Evolutionary conservation across 64 coral and sea anemone species (phyloP).

Genomic region (Porites australiensis): DNA sequence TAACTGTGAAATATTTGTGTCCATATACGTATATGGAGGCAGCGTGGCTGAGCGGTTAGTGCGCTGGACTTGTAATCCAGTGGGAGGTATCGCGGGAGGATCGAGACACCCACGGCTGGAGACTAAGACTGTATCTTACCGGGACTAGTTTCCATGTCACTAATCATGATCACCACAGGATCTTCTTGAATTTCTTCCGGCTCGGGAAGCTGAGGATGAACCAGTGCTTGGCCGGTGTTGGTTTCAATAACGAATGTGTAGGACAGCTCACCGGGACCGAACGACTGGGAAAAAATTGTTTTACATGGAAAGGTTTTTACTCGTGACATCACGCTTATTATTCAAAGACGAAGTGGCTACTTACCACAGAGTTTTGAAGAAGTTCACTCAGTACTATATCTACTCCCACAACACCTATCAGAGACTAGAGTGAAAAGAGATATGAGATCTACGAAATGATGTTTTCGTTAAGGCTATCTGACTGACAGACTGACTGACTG

Average conservation of each 20-base stretch:
- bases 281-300: slow-evolving; percentile 45
- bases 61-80: too few relatives aligned
- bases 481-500: background rate
- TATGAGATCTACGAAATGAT: background rate
- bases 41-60: too few relatives aligned
- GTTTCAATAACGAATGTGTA: slow-evolving; percentile 92
- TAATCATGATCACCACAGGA: slow-evolving; percentile 81
- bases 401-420: slow-evolving; percentile 85
- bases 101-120: too few relatives aligned
- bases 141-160: slow-evolving; percentile 62
- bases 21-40: too few relatives aligned
- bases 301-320: background rate
- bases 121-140: slow-evolving; percentile 22
- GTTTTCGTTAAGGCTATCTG: too few relatives aligned
- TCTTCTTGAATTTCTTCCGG: slow-evolving; percentile 73
- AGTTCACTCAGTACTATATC: slow-evolving; percentile 85
- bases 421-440: slow-evolving; percentile 32
- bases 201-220: slow-evolving; percentile 83
- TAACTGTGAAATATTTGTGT: too few relatives aligned
- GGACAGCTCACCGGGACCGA: slow-evolving; percentile 86
- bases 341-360: background rate
- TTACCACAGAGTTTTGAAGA: slow-evolving; percentile 86
- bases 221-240: slow-evolving; percentile 66
- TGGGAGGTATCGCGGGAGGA: too few relatives aligned
- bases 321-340: background rate